A percentile compares a stretch with the other conserved stretches of the same genome.
These are phyloP conservation scores for Fratercula arctica DNA, from an alignment of 2,797 vertebrate genomes.

Conservation along the genomic window DNA sequence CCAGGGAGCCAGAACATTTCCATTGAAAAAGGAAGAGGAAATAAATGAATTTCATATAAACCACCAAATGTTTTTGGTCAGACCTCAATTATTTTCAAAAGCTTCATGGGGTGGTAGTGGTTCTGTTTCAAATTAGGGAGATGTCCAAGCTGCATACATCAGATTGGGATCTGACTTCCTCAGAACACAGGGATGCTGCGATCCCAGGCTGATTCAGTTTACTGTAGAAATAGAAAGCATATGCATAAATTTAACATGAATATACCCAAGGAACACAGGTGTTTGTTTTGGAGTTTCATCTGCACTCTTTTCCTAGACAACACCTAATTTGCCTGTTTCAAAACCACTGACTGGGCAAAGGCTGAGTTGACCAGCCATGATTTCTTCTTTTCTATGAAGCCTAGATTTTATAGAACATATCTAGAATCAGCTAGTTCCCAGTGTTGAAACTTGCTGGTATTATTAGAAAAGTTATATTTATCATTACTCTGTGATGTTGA, in stretches of 20 bases:
- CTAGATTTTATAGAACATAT: neutral
- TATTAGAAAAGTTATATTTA: neutral
- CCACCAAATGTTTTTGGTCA: slow-evolving; percentile 21
- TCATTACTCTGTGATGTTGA: neutral
- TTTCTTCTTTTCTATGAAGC: neutral
- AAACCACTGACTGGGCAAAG: neutral
- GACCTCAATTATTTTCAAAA: slow-evolving; percentile 50
- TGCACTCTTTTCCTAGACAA: neutral
- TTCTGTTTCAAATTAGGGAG: slow-evolving; percentile 48
- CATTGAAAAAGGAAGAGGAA: slow-evolving; percentile 28
- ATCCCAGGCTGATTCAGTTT: neutral
- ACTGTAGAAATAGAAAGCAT: neutral
- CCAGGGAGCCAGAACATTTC: neutral
- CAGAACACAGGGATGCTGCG: neutral
- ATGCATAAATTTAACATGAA: neutral
- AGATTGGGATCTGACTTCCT: neutral
- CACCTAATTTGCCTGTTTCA: neutral
- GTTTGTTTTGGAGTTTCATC: neutral
- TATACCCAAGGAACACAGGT: neutral
- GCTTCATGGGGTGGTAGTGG: neutral
- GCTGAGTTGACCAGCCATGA: neutral
- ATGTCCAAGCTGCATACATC: neutral
- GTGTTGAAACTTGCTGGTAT: neutral
- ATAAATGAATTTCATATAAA: slow-evolving; percentile 12
- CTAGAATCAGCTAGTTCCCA: neutral